Percentiles rank a stretch among this genome's conserved stretches.
Evolutionary conservation across 2,797 vertebrate species (phyloP).

Genomic region (Neoniphon sammara): DNA sequence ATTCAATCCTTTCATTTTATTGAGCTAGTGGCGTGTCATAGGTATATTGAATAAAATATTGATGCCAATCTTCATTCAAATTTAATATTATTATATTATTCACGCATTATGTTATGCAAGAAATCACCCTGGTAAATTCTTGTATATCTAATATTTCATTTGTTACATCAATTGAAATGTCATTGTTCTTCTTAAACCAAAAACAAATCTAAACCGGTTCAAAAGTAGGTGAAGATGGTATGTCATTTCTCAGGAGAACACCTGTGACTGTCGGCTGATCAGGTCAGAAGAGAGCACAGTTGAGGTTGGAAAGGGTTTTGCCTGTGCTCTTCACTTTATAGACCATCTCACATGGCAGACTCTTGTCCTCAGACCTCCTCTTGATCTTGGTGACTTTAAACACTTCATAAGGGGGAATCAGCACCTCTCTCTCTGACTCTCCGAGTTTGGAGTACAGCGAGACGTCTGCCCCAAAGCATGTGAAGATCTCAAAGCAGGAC

Average conservation of each 20-base stretch:
- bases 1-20: too few relatives aligned
- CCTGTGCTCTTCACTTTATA: slow-evolving; percentile 46
- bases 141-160: too few relatives aligned
- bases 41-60: not conserved
- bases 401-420: slow-evolving; percentile 68
- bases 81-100: not conserved
- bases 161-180: too few relatives aligned
- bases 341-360: slow-evolving; percentile 59
- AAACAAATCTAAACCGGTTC: too few relatives aligned
- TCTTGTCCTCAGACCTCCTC: slow-evolving; percentile 2
- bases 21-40: not conserved
- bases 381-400: slow-evolving; percentile 58
- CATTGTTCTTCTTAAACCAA: too few relatives aligned
- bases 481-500: slow-evolving; percentile 61
- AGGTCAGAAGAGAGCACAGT: slow-evolving; percentile 53
- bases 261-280: too few relatives aligned
- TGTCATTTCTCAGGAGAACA: too few relatives aligned
- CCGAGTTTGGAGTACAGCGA: slow-evolving; percentile 47
- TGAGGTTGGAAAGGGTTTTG: slow-evolving; percentile 37
- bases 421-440: slow-evolving; percentile 41
- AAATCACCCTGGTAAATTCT: too few relatives aligned
- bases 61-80: not conserved
- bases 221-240: too few relatives aligned
- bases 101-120: too few relatives aligned
- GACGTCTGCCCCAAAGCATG: slow-evolving; percentile 60